Evolutionary conservation across 2,113 vertebrate species (phyloP).

Genomic region (Boleophthalmus pectinirostris): DNA sequence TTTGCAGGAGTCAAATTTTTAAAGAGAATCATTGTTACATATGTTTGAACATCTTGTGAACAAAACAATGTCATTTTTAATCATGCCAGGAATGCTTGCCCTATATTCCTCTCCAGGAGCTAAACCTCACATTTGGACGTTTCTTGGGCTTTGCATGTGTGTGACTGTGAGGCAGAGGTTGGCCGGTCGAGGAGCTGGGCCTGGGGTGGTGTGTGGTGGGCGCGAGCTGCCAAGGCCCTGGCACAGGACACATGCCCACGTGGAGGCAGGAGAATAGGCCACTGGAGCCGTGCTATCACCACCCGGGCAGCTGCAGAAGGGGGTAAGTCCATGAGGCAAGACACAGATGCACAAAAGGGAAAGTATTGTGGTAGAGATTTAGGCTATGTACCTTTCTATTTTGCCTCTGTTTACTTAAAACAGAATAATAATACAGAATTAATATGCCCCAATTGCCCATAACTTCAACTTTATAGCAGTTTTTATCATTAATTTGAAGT

Average conservation of each 20-base stretch:
- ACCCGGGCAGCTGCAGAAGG: constrained; percentile 69
- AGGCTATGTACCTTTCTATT: background rate
- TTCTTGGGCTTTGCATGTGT: constrained; percentile 32
- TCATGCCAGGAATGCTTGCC: constrained; percentile 52
- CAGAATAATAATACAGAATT: too few relatives aligned
- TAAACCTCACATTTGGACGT: constrained; percentile 15
- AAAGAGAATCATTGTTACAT: background rate
- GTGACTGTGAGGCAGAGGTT: constrained; percentile 48
- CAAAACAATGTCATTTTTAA: constrained; percentile 48
- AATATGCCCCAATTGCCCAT: too few relatives aligned
- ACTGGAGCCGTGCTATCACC: constrained; percentile 67
- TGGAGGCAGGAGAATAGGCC: constrained; percentile 47
- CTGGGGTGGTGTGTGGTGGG: constrained; percentile 56
- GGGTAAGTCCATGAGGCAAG: constrained; percentile 50
- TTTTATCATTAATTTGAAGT: too few relatives aligned
- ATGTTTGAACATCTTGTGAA: constrained; percentile 41
- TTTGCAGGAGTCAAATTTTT: background rate
- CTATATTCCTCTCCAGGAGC: constrained; percentile 36
- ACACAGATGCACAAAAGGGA: constrained; percentile 16
- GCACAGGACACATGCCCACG: constrained; percentile 31
- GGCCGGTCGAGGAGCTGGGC: constrained; percentile 42
- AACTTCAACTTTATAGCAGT: too few relatives aligned
- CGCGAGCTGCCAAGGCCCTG: constrained; percentile 59
- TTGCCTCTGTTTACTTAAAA: too few relatives aligned
- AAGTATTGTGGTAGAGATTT: constrained; percentile 24